Conservation (phyloP, 2,888 invertebrate species). For the Oasisia sp. region DNA sequence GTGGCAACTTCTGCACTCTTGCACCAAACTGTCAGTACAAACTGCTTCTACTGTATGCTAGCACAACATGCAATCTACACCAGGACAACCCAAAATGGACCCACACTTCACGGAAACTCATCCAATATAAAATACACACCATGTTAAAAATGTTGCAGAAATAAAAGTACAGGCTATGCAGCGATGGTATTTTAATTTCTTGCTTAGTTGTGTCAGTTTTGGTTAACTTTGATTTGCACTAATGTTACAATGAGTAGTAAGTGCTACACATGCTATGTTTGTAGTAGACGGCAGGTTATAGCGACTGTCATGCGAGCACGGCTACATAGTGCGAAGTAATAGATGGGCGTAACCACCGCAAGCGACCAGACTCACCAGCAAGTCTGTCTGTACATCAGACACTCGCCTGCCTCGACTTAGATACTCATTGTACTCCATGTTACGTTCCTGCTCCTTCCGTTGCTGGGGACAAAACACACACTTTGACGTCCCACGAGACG, state of each 20-base stretch:
- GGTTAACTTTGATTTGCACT: not conserved
- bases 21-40: not conserved
- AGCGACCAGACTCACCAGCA: not conserved
- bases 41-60: not conserved
- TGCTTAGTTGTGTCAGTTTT: not conserved
- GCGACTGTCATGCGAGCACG: not conserved
- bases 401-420: conserved; percentile 24
- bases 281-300: not conserved
- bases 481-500: not conserved
- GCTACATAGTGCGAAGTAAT: not conserved
- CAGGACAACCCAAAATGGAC: not conserved
- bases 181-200: not conserved
- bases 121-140: not conserved
- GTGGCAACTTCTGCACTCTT: not conserved
- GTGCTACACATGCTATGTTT: not conserved
- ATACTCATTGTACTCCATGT: conserved; percentile 58
- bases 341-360: not conserved
- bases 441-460: conserved; percentile 52
- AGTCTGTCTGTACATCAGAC: not conserved
- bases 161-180: not conserved
- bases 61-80: not conserved
- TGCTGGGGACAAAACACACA: conserved; percentile 34
- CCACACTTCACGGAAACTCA: not conserved
- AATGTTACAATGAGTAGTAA: not conserved
- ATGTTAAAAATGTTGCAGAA: not conserved